Percentiles rank a stretch among this genome's conserved stretches.
Conservation (phyloP, 2,888 invertebrate species). For the Coelogynopora nodosa region DNA sequence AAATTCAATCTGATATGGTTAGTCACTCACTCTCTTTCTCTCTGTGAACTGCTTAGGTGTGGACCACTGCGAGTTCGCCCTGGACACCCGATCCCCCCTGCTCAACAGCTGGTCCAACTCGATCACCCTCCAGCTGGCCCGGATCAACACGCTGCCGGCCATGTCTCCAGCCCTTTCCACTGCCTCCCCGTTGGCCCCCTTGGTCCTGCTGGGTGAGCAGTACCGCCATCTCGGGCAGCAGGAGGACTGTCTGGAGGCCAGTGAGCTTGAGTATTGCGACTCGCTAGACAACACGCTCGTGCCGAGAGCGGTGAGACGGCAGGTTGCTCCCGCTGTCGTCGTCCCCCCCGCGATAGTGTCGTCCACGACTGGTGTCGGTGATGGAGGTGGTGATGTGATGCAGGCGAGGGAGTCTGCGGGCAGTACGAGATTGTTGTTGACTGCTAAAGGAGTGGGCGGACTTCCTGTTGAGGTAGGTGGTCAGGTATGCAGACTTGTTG, state of each 20-base stretch:
- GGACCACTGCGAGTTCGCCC: neutral
- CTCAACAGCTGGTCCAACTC: neutral
- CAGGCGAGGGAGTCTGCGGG: no score
- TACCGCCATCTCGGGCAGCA: neutral
- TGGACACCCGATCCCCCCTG: neutral
- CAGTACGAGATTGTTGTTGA: no score
- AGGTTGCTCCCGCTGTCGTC: no score
- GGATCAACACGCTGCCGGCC: neutral
- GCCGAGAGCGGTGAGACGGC: no score
- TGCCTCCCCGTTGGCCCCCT: neutral
- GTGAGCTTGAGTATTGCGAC: neutral
- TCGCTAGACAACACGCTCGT: neutral
- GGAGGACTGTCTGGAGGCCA: neutral
- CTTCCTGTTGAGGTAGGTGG: no score
- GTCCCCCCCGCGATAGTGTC: neutral
- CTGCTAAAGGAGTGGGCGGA: no score
- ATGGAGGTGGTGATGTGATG: no score
- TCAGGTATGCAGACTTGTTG: no score
- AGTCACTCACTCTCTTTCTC: no score
- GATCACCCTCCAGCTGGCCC: neutral
- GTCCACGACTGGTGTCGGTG: neutral
- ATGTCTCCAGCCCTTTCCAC: neutral
- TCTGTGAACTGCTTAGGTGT: neutral
- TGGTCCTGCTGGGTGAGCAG: no score
- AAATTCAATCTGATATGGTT: no score